Base-by-base conservation (phyloP, 2,888 invertebrate genomes). In the Athalia cordata region DNA sequence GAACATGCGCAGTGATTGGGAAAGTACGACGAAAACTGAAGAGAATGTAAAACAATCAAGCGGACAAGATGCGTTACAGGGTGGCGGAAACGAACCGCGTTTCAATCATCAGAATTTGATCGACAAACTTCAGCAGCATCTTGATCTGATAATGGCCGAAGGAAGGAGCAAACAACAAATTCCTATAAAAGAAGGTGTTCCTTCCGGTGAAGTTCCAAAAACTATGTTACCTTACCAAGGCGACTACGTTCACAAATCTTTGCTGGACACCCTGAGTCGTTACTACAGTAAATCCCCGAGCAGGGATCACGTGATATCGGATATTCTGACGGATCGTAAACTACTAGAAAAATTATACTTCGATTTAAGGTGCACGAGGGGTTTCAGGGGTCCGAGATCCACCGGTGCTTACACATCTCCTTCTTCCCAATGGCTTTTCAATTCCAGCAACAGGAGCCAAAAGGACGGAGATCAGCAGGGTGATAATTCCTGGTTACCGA, bases 301-400 rank as follows among this genome's bases (percentile, higher is more conserved):
- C 84, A 92, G 94, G 78, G 94, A 95, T 81, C 93, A 92, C 87
- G 93, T 95, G 78, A 94, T 95, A 83, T 94, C 94, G 76, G 94
- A 95, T 84, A 91, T 96, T 74, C 90, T 96, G 76, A 94, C 94
- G 8, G 94, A 96, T 88, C 92, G 95, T 84, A 94, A 93, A 85
- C 91, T 95, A 47, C 90, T 96, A 76, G 95, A 95, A 88, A 94
- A 93, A 87, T 91, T 95, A 50, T 95, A 95, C 86, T 94, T 95
- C 86, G 95, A 95, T 85, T 91, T 95, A 82, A 92, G 95, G 81
- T 94, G 94, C 85, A 93, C 95, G 47, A 93, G 94, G 81, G 92
- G 92, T 0, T 93, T 93, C 81, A 85, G 92, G 50, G 91, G 91
- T 15, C 89, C 89, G 4, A 83, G 89, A 29, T 88, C 87, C 0